Evolutionary conservation across 1,140 invertebrate genomes (phyloP), one percentile per base, ranked within the genome.

Genomic region (Oedothorax gibbosus): DNA sequence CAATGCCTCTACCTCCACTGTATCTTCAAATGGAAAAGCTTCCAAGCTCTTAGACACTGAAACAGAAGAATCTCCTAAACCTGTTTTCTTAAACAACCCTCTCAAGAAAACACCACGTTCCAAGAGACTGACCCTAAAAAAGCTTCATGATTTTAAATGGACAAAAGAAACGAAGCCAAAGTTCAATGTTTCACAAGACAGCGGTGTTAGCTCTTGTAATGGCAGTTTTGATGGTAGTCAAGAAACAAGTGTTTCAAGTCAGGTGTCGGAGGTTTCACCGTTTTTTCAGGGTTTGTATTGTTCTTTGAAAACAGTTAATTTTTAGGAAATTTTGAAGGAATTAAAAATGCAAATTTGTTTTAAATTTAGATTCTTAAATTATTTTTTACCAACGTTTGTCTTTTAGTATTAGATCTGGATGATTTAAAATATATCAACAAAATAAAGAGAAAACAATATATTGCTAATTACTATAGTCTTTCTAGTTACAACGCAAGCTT

Each of bases 81-180:
- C 72, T 60, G 54, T 14, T 7, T 35, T 8, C 14, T 8, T 21
- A 10, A 75, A 73, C 20, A 73, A 8, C 18, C 35, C 21, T 35
- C 35, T 7, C 11, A 57, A 18, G 5, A 14, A 6, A 15, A 56
- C 50, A 20, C 62, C 50, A 0, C n/a, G 5, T 0, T 4, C 49
- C 6, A 71, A 81, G 51, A 56, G 15, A 71, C 9, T 57, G 8
- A 81, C 20, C 7, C 11, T 56, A 4, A 81, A 65, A 3, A 81
- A 81, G 62, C 56, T 81, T 56, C 12, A 18, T 20, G 68, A 71
- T n/a, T 71, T 57, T 51, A 49, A 71, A 11, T 81, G 14, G 14
- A 71, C 20, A 60, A 81, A 81, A 57, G 12, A 49, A 21, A 50
- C 7, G 51, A 51, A 20, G 12, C 18, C 15, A 10, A 50, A 77